Evolutionary conservation across 2,797 vertebrate genomes (phyloP), one percentile per base, ranked within the genome.

Genomic region (Neomorphus geoffroyi): DNA sequence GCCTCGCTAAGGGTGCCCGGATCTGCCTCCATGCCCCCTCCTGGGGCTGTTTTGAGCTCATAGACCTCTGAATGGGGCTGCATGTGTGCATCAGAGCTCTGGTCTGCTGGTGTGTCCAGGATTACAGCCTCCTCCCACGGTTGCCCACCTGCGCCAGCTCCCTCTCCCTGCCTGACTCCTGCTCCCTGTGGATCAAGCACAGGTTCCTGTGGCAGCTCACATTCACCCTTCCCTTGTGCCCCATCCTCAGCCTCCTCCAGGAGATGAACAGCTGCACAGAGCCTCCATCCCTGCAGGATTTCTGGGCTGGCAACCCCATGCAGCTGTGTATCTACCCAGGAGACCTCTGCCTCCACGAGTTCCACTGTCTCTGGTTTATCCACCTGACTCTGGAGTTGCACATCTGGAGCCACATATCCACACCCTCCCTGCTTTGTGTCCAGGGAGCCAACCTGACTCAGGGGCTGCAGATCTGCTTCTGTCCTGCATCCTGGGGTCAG

Each of bases 181-280:
- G 4, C n/a, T 13, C 4, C 61, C 2, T 11, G 35, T 1, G 12
- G 26, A 1, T 73, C 3, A 17, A 21, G 43, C 37, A 13, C 54
- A 1, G 43, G 54, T 22, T 81, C 7, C 0, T 19, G 61, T 11
- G 10, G 39, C 51, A 79, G 22, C 45, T 1, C 15, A 0, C 0
- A 1, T 13, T 61, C 41, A 0, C 8, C 18, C 22, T 23, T n/a
- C 5, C 9, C 53, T 61, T 18, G 16, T 67, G 2, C 28, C 10
- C 13, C 28, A n/a, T 74, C 45, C 18, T 54, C 22, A 0, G 39
- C 18, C 9, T 73, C 26, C 9, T 65, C 53, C 15, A 3, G 0
- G 7, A 39, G 10, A 4, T 70, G 39, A 15, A 4, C 0, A 2
- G 11, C 41, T 43, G 32, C 33, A 32, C 5, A 50, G 50, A 51